Conservation (phyloP, 2,797 vertebrate genomes). For the Anniella stebbinsi region DNA sequence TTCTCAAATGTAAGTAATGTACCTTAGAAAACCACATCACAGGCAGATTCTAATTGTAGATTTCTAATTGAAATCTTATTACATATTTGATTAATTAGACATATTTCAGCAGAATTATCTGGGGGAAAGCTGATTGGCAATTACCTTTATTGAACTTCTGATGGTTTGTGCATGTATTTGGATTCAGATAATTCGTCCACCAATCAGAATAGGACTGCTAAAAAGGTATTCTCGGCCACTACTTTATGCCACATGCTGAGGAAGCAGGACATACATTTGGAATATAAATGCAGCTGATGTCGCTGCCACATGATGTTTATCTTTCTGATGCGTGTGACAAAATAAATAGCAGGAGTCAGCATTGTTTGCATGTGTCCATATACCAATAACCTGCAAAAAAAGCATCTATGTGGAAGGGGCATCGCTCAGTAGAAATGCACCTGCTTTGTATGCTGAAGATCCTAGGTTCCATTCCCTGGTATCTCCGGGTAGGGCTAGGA, state of each 20-base stretch:
- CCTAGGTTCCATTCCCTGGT: background rate
- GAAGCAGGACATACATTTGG: background rate
- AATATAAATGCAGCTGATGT: background rate
- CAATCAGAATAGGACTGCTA: background rate
- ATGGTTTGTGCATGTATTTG: background rate
- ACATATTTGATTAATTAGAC: background rate
- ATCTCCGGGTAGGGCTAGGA: background rate
- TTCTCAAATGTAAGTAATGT: background rate
- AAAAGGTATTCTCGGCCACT: background rate
- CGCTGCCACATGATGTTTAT: background rate
- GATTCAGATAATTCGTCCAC: background rate
- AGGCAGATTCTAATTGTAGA: background rate
- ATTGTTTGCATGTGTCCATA: background rate
- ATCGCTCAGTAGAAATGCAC: background rate
- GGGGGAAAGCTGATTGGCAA: background rate
- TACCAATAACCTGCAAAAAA: background rate
- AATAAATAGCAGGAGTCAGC: background rate
- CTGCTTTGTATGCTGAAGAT: background rate
- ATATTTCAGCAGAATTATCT: background rate
- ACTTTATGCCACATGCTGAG: background rate
- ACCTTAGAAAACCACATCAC: background rate
- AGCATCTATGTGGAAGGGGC: background rate
- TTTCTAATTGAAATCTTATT: conserved; percentile 1
- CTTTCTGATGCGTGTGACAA: background rate
- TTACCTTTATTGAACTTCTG: background rate